Conservation (phyloP, 2,113 vertebrate species). For the Strix aluco region DNA sequence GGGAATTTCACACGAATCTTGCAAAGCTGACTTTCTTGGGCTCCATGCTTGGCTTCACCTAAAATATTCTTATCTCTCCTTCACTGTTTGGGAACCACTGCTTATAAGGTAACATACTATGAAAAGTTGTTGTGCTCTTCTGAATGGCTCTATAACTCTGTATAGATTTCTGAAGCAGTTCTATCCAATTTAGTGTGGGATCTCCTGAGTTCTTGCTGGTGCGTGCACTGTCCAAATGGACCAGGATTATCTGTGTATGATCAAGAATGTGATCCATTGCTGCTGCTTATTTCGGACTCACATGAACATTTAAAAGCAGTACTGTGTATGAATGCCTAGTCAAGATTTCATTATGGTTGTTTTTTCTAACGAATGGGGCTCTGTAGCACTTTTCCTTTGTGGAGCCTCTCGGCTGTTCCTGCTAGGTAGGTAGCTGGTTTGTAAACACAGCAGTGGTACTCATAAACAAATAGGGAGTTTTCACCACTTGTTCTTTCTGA, state of each 20-base stretch:
- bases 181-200: not conserved
- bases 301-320: rapidly evolving
- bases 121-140: not conserved
- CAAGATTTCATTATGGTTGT: not conserved
- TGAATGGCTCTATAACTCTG: not conserved
- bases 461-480: not conserved
- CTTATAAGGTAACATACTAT: not conserved
- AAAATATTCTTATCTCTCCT: not conserved
- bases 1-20: not conserved
- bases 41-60: not conserved
- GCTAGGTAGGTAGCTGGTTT: not conserved
- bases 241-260: not conserved
- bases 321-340: rapidly evolving
- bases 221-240: not conserved
- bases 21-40: not conserved
- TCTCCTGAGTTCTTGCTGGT: not conserved
- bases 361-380: not conserved
- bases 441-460: not conserved
- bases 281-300: not conserved
- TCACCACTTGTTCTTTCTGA: not conserved
- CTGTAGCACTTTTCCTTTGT: not conserved
- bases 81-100: not conserved
- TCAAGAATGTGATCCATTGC: not conserved
- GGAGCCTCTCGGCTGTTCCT: not conserved
- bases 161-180: not conserved